Base-by-base conservation (phyloP, 2,797 vertebrate genomes). In the Passerculus sandwichensis region DNA sequence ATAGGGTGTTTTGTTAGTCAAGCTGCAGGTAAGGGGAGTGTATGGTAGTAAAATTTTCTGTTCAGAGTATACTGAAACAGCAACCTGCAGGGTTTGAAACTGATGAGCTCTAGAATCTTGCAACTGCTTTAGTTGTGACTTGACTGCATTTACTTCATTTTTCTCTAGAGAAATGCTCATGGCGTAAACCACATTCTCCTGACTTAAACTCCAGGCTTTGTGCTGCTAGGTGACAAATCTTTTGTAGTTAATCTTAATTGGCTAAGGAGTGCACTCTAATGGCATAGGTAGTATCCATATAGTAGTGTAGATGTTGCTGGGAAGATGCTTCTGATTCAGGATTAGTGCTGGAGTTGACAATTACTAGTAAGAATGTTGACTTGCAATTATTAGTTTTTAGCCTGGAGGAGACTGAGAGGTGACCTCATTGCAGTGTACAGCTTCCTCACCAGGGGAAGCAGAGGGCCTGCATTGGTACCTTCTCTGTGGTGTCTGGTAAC, bases 321-420 rank as follows among this genome's bases (percentile, higher is more conserved):
- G n/a, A 77, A 19, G 40, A 38, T 57, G 34, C 20, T 59, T 1
- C 9, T 75, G 64, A 12, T 73, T 42, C 4, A 40, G 57, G 26
- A 21, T 40, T 42, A 45, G 11, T 47, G 22, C 30, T 69, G 21
- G 26, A 69, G 15, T 29, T 67, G 59, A 40, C 45, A 51, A 5
- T 30, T 60, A 54, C 15, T 60, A 7, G 1, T 54, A 56, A 11
- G 30, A 61, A 14, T 8, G 14, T 7, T 53, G 21, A 87, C 26
- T 73, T 88, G 91, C 74, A 88, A 94, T 80, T 38, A 45, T 50
- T 36, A 99, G 99, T 25, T 67, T 40, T 47, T 15, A 61, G 19
- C 20, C 34, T 36, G 27, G 19, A 85, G 50, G 32, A 61, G 40
- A 44, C 47, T 54, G 66, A 73, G 47, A 6, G 40, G 9, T 53